Evolutionary conservation across 2,797 vertebrate genomes (phyloP), one percentile per base, ranked within the genome.

Genomic region (Linurgus olivaceus): DNA sequence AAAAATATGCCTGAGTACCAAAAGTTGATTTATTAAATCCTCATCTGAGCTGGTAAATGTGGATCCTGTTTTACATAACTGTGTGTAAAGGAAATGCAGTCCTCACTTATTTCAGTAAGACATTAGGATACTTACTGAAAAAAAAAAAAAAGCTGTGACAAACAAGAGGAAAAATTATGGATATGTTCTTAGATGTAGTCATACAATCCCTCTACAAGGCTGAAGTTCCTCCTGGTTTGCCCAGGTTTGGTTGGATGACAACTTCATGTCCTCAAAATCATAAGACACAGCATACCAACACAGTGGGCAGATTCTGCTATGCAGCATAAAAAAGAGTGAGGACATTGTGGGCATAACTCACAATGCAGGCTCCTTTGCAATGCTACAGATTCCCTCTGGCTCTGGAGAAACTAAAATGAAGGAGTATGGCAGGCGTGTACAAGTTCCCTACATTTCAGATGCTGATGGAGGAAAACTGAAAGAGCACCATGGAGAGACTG

Each of bases 231-330:
- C 13, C 6, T 47, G 18, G 2, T 78, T 77, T 72, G 1, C 5
- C 25, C 18, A 21, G 6, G 31, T 88, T 40, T 40, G 15, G 15
- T 40, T 40, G 28, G 4, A 40, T 92, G 18, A 61, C 7, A 77
- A 17, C 7, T 66, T 63, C 17, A n/a, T 29, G 9, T 40, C 26
- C 50, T 77, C 7, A 2, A 88, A 88, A 75, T 37, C 8, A 26
- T 45, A 70, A 48, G 20, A 11, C 17, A 52, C 7, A 38, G 3
- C 5, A 19, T 19, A 50, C 0, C 0, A 0, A 6, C 8, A 4
- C 9, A 5, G 10, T 65, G 35, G 12, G 24, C 29, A 88, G 47
- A 57, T 17, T 8, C 17, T 80, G 6, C 21, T 74, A 26, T 26
- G 18, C 13, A 88, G 11, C 40, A 44, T 25, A 80, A 15, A 4